A percentile compares a stretch with the other conserved stretches of the same genome.
phyloP scores from a whole-genome alignment of 2,113 vertebrate species.

The Centropus bengalensis region DNA sequence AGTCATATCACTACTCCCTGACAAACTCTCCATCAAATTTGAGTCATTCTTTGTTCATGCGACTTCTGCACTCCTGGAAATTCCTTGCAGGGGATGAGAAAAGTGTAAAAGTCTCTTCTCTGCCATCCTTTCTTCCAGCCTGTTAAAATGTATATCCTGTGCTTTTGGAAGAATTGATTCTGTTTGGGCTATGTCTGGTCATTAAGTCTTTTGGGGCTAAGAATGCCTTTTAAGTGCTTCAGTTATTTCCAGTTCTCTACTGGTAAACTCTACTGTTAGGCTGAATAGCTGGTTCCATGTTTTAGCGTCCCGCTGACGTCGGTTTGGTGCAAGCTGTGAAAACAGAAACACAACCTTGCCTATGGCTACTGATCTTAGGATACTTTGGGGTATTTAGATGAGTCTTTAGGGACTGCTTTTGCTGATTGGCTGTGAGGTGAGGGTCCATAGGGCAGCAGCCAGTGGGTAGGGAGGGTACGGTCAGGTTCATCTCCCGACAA shows the following conservation, averaged over 20 bases:
- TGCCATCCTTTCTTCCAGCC: background rate
- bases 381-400: background rate
- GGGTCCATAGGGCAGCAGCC: background rate
- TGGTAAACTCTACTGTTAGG: background rate
- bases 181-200: background rate
- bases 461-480: background rate
- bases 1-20: background rate
- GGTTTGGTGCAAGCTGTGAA: background rate
- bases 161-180: background rate
- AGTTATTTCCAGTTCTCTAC: background rate
- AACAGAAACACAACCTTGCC: background rate
- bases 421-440: background rate
- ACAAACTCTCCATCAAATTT: background rate
- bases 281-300: background rate
- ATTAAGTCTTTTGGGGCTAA: background rate
- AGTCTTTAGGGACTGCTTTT: background rate
- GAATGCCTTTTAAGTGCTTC: background rate
- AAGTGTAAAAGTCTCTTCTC: background rate
- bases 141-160: background rate
- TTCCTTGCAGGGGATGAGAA: background rate
- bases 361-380: background rate
- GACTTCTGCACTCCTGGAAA: background rate
- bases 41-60: background rate
- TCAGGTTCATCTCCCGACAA: background rate
- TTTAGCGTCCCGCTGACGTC: background rate